These are phyloP conservation scores for Gymnocypris eckloni DNA, from an alignment of 2,797 vertebrate species.

Conservation along the genomic window DNA sequence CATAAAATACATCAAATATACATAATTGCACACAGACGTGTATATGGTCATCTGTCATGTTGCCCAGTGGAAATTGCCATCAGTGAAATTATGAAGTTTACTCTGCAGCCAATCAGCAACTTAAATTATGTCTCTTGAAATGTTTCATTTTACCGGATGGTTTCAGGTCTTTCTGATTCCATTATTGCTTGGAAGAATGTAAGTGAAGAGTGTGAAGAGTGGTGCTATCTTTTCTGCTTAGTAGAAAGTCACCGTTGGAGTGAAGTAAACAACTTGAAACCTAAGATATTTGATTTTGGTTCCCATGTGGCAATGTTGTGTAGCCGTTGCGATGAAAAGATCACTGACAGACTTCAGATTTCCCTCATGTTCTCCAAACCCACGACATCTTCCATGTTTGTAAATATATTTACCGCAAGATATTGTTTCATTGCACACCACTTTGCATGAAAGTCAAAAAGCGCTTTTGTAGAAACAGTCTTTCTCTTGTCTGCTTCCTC, in stretches of 20 bases:
- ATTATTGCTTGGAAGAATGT: not conserved
- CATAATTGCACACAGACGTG: not conserved
- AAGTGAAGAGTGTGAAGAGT: not conserved
- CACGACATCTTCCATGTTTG: conserved; percentile 22
- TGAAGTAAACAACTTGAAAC: conserved; percentile 10
- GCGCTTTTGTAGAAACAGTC: conserved; percentile 7
- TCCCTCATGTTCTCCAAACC: not conserved
- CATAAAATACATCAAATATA: not conserved
- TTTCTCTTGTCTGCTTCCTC: conserved; percentile 48
- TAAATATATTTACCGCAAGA: conserved; percentile 36
- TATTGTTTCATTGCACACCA: conserved; percentile 26
- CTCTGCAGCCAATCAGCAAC: not conserved
- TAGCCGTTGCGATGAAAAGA: not conserved
- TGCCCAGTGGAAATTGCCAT: not conserved
- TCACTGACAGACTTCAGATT: not conserved
- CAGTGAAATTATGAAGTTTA: not conserved
- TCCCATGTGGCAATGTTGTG: not conserved
- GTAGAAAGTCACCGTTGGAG: not conserved
- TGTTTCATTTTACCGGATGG: not conserved
- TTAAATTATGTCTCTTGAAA: not conserved
- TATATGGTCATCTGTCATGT: not conserved
- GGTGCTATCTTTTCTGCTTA: conserved; percentile 15
- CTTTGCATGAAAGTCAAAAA: conserved; percentile 1
- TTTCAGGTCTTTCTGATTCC: not conserved
- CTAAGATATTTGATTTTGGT: not conserved